Evolutionary conservation across 2,888 invertebrate genomes (phyloP).

Genomic region (Thelaira solivaga): DNA sequence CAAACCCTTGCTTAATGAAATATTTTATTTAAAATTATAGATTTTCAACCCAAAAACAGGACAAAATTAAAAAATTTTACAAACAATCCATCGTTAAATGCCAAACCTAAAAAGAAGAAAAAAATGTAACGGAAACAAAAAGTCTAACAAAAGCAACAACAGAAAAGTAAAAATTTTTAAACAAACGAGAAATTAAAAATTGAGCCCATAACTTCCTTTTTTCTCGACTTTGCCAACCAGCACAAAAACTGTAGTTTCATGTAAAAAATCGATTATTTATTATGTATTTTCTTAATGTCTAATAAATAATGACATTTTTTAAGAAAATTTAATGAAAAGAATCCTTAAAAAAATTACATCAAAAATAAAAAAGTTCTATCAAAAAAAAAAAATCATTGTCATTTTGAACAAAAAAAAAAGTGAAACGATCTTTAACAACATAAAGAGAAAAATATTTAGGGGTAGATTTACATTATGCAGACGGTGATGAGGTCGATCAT

Average conservation of each 20-base stretch:
- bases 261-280: conserved; percentile 58
- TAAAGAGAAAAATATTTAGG: conserved; percentile 39
- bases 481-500: conserved; percentile 20
- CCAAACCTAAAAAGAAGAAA: conserved; percentile 25
- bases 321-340: conserved; percentile 26
- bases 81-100: conserved; percentile 29
- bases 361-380: conserved; percentile 15
- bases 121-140: conserved; percentile 48
- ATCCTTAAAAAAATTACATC: conserved; percentile 26
- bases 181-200: conserved; percentile 14
- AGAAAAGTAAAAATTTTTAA: not conserved
- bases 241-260: conserved; percentile 34
- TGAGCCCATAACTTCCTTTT: conserved; percentile 64
- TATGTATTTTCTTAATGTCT: conserved; percentile 20
- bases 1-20: conserved; percentile 40
- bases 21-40: conserved; percentile 54
- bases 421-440: conserved; percentile 65
- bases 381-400: conserved; percentile 56
- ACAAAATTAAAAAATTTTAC: conserved; percentile 30
- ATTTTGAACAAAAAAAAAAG: conserved; percentile 37
- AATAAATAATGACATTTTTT: conserved; percentile 49
- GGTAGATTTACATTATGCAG: conserved; percentile 35
- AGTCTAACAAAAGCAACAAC: conserved; percentile 22
- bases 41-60: conserved; percentile 55
- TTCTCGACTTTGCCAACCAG: conserved; percentile 63